phyloP scores from a whole-genome alignment of 2,113 vertebrate species.

The Aviceda subcristata region DNA sequence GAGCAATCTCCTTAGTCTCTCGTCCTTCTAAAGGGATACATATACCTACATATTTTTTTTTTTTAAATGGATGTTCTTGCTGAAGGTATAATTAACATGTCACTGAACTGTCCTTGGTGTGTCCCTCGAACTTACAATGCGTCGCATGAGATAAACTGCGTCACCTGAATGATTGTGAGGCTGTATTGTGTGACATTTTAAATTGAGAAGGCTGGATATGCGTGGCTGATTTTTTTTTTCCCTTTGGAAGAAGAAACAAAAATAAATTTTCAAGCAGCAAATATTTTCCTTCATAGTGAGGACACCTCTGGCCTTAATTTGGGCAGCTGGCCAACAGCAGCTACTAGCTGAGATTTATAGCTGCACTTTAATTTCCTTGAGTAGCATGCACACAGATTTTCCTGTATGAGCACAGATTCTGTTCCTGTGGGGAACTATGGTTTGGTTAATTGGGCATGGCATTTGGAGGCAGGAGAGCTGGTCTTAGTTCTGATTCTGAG shows the following conservation, averaged over 20 bases:
- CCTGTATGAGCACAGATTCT: slow-evolving; percentile 24
- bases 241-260: slow-evolving; percentile 42
- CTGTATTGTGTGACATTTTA: slow-evolving; percentile 45
- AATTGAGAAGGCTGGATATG: slow-evolving; percentile 37
- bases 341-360: slow-evolving; percentile 49
- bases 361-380: slow-evolving; percentile 51
- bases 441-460: slow-evolving; percentile 52
- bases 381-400: slow-evolving; percentile 34
- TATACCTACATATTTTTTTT: neutral
- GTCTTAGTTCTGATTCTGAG: neutral
- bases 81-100: slow-evolving; percentile 30
- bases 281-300: slow-evolving; percentile 52
- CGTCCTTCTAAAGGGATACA: neutral
- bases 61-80: slow-evolving; percentile 11
- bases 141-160: neutral
- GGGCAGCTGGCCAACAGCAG: slow-evolving; percentile 52
- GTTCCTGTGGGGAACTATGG: neutral
- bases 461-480: slow-evolving; percentile 34
- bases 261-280: slow-evolving; percentile 62
- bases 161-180: slow-evolving; percentile 34
- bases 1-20: neutral
- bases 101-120: slow-evolving; percentile 36
- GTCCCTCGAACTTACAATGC: slow-evolving; percentile 2
- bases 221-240: neutral
- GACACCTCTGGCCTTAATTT: slow-evolving; percentile 59